A percentile compares a stretch with the other conserved stretches of the same genome.
Conservation (phyloP, 2,888 invertebrate genomes). For the Tipula confusa region DNA sequence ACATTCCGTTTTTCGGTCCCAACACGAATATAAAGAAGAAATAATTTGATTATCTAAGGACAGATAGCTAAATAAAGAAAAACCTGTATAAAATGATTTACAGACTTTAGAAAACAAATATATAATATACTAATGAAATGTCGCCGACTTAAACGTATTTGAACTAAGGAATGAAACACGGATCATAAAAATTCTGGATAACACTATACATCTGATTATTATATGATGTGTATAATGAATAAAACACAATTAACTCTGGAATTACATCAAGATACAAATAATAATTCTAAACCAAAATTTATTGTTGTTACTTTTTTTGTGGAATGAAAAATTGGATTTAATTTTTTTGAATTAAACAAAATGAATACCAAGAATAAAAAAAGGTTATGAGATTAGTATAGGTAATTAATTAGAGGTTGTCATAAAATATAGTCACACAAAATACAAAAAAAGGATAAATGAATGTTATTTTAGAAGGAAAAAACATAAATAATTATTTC, state of each 20-base stretch:
- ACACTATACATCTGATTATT: background rate
- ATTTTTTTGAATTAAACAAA: background rate
- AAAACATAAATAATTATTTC: background rate
- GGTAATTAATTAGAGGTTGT: slow-evolving; percentile 12
- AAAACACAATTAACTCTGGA: background rate
- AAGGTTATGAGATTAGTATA: slow-evolving; percentile 20
- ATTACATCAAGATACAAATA: background rate
- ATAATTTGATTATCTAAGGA: background rate
- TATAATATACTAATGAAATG: background rate
- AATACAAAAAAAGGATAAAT: background rate
- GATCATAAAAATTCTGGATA: background rate
- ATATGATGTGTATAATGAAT: background rate
- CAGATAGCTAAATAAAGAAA: background rate
- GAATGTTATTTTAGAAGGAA: background rate
- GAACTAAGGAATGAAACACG: background rate
- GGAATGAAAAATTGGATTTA: background rate
- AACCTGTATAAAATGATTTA: background rate
- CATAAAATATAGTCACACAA: background rate
- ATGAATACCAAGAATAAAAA: background rate
- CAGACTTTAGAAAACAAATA: background rate
- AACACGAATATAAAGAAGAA: background rate
- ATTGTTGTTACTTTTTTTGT: background rate
- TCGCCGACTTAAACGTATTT: background rate
- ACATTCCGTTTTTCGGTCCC: background rate
- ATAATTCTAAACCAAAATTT: background rate